Conservation (phyloP, 2,888 invertebrate species). For the Aporophyla lueneburgensis region DNA sequence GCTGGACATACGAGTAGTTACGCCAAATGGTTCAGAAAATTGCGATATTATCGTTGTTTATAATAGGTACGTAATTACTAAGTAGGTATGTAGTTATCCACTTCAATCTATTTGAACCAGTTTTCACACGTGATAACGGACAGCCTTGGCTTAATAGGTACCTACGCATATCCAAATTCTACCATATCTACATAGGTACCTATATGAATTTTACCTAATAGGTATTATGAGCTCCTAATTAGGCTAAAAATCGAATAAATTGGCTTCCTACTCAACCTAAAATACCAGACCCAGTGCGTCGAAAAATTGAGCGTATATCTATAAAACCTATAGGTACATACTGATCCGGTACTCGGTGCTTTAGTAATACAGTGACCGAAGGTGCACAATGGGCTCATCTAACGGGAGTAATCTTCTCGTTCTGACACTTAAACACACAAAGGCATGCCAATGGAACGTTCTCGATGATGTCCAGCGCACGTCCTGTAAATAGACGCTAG, state of each 20-base stretch:
- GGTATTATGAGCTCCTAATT: background rate
- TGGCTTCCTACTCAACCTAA: background rate
- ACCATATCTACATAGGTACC: background rate
- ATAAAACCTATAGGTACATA: conserved; percentile 33
- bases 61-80: conserved; percentile 1
- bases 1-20: background rate
- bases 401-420: conserved; percentile 83
- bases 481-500: conserved; percentile 82
- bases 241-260: background rate
- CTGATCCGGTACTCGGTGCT: conserved; percentile 57
- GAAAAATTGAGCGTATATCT: background rate
- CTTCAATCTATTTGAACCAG: background rate
- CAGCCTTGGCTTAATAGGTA: background rate
- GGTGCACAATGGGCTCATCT: conserved; percentile 77
- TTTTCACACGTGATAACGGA: background rate
- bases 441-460: conserved; percentile 79
- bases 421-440: conserved; percentile 85
- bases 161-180: too few relatives aligned
- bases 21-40: background rate
- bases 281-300: background rate
- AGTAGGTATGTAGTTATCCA: background rate
- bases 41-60: background rate
- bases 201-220: background rate
- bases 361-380: conserved; percentile 54
- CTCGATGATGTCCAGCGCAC: conserved; percentile 76